These are phyloP conservation scores for Drosophila atroscutellata DNA, from an alignment of 2,888 invertebrate species.

Conservation along the genomic window DNA sequence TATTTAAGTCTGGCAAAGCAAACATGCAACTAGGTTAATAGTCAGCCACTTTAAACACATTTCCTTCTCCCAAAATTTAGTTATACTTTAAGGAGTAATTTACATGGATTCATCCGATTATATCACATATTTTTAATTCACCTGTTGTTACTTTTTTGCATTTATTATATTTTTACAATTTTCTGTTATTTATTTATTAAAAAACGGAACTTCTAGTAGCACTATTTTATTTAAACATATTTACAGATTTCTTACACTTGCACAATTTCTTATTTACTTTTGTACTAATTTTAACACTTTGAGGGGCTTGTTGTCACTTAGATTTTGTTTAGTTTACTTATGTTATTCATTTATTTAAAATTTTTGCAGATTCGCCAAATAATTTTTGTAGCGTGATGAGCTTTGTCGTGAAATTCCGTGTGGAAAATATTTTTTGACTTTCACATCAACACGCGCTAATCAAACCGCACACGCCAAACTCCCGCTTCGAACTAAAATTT, in stretches of 20 bases:
- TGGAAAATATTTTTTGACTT: not conserved
- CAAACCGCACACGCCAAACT: constrained; percentile 22
- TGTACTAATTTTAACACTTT: not conserved
- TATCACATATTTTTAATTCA: not conserved
- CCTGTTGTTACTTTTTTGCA: not conserved
- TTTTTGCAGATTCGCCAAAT: not conserved
- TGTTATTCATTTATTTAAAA: not conserved
- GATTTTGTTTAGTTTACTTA: not conserved
- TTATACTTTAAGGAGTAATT: not conserved
- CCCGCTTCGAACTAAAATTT: constrained; percentile 41
- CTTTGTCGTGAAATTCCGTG: not conserved
- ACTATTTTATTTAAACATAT: not conserved
- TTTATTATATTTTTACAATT: not conserved
- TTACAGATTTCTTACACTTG: not conserved
- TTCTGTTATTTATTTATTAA: not conserved
- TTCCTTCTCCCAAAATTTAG: rapidly evolving
- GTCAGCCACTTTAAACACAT: not conserved
- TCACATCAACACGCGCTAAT: constrained; percentile 1
- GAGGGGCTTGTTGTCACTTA: not conserved
- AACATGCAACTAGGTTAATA: not conserved
- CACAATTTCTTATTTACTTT: not conserved
- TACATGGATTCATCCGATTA: not conserved
- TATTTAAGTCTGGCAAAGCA: not conserved
- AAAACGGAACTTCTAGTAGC: not conserved
- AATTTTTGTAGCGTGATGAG: not conserved